These are phyloP conservation scores for Protophormia terraenovae DNA, from an alignment of 2,888 invertebrate species.

Conservation along the genomic window DNA sequence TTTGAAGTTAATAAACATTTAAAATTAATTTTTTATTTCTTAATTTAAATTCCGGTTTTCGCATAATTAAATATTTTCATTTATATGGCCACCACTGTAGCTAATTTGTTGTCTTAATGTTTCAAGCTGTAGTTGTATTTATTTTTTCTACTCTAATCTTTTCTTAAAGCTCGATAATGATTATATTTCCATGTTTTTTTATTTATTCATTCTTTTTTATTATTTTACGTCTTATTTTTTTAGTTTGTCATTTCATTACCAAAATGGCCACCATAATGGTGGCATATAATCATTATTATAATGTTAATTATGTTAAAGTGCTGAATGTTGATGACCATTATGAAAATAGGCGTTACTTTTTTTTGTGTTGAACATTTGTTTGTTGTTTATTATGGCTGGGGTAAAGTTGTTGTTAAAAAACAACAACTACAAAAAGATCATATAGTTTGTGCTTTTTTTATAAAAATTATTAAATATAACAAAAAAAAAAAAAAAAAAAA, in stretches of 20 bases:
- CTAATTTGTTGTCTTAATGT: background rate
- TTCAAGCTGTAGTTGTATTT: background rate
- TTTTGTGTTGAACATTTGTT: conserved; percentile 16
- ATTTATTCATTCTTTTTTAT: background rate
- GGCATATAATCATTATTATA: conserved; percentile 33
- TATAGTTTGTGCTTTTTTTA: background rate
- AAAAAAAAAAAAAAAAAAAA: background rate
- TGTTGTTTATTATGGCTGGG: background rate
- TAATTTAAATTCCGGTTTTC: background rate
- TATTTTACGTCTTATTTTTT: background rate
- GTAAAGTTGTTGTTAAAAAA: conserved; percentile 19
- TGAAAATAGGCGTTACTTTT: conserved; percentile 63
- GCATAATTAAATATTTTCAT: background rate
- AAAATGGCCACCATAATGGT: conserved; percentile 63
- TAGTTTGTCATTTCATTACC: conserved; percentile 47
- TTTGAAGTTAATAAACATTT: too few species aligned
- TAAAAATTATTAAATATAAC: conserved; percentile 7
- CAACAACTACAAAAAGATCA: conserved; percentile 37
- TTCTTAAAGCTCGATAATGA: conserved; percentile 15
- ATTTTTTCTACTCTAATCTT: background rate
- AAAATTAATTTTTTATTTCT: background rate
- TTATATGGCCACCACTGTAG: conserved; percentile 24
- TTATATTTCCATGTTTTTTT: conserved; percentile 11
- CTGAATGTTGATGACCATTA: conserved; percentile 63
- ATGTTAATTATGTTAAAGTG: conserved; percentile 48